Conservation (phyloP, 2,797 vertebrate species). For the Poeciliopsis gracilis region DNA sequence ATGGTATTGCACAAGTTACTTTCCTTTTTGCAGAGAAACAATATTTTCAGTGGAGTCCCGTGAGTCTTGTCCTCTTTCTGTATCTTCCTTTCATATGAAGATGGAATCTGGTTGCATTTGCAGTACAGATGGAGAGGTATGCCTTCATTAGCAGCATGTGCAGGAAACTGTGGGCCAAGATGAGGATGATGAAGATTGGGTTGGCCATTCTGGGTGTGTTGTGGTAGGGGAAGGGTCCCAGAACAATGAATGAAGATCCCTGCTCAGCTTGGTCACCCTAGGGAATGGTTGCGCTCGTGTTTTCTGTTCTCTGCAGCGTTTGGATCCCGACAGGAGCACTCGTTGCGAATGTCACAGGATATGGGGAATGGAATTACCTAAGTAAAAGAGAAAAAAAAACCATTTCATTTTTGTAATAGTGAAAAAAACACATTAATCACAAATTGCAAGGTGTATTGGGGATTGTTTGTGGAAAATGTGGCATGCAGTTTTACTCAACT, state of each 20-base stretch:
- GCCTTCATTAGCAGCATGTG: constrained; percentile 85
- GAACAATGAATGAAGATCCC: constrained; percentile 52
- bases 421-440: neutral
- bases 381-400: constrained; percentile 25
- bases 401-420: neutral
- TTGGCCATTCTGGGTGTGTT: constrained; percentile 76
- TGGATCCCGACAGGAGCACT: constrained; percentile 95
- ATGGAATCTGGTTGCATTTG: constrained; percentile 82
- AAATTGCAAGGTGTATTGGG: neutral
- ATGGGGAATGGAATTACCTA: constrained; percentile 97
- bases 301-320: constrained; percentile 89
- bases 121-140: constrained; percentile 84
- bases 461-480: neutral
- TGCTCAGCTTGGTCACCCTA: constrained; percentile 74
- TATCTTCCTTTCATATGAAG: constrained; percentile 56
- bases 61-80: constrained; percentile 60
- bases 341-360: constrained; percentile 91
- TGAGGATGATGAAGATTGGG: constrained; percentile 67
- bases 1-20: constrained; percentile 64
- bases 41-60: constrained; percentile 58
- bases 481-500: neutral
- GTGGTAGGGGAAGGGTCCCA: constrained; percentile 62
- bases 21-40: constrained; percentile 66
- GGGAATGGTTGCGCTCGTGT: constrained; percentile 78
- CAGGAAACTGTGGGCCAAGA: constrained; percentile 69